Base-by-base conservation (phyloP, 2,888 invertebrate genomes). In the Silvanus unidentatus region DNA sequence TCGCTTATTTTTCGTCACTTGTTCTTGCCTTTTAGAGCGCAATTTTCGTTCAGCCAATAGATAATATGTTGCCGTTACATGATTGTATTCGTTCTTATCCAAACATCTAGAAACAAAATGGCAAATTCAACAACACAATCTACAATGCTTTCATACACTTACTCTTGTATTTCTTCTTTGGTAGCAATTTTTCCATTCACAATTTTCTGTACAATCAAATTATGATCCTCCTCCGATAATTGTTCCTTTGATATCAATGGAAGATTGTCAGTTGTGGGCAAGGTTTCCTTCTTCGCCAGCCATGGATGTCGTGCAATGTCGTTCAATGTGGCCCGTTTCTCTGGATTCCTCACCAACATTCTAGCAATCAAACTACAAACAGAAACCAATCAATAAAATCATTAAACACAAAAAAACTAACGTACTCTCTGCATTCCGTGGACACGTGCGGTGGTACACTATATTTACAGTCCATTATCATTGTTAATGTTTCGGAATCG, bases 401-500 rank as follows among this genome's bases (percentile, higher is more conserved):
- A 37, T 14, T 11, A 15, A 37, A 28, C 8, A 45, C 9, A 29
- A 39, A 42, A 10, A 16, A 42, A 30, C 28, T 32, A 9, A 53
- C 63, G 62, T 63, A 89, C 88, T 81, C 81, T 75, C 85, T 84
- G 73, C 98, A 98, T 48, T 84, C 82, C 42, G 79, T 76, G 9
- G 95, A 90, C 53, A 99, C 84, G 73, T 93, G 88, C 16, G 80
- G 72, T 43, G 98, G 96, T 64, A 96, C 86, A 46, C 86, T 85
- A 71, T 96, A 99, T 77, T 95, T 95, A 76, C 98, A 98, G 73
- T 99, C 98, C 91, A 99, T 94, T 56, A 99, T 99, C 92, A 95
- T 97, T 22, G 96, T 98, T 43, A 99, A 76, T 1, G 99, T 99
- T 78, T 99, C 99, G 63, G 95, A 96, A 73, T 99, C 99, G 73